phyloP scores from a whole-genome alignment of 2,113 vertebrate species.

The Rhea pennata region DNA sequence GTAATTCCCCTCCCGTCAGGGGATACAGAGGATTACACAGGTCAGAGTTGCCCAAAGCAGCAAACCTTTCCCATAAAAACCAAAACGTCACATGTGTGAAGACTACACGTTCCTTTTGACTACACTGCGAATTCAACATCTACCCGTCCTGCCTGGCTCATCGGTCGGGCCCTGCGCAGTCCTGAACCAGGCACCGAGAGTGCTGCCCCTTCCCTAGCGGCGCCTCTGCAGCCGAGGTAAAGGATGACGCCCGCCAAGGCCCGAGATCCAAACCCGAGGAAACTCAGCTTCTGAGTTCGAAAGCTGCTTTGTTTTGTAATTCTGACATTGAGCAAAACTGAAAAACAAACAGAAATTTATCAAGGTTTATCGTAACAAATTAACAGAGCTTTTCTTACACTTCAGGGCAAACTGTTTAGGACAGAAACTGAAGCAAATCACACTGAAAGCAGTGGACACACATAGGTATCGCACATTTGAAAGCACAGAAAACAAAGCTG shows the following conservation, averaged over 20 bases:
- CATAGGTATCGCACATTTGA: background rate
- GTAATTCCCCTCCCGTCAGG: background rate
- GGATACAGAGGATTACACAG: background rate
- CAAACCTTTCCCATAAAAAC: background rate
- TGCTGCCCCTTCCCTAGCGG: background rate
- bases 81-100: background rate
- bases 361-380: background rate
- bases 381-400: background rate
- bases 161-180: background rate
- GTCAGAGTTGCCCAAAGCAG: background rate
- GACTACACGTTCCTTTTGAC: background rate
- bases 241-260: background rate
- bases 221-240: accelerated
- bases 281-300: accelerated
- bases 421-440: conserved; percentile 4
- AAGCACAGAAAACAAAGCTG: conserved; percentile 31
- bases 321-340: background rate
- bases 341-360: background rate
- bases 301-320: background rate
- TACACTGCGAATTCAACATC: background rate
- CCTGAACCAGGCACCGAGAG: background rate
- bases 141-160: background rate
- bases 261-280: background rate
- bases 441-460: background rate
- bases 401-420: background rate